Base-by-base conservation (phyloP, 2,888 invertebrate species). In the Mellilla xanthometata region DNA sequence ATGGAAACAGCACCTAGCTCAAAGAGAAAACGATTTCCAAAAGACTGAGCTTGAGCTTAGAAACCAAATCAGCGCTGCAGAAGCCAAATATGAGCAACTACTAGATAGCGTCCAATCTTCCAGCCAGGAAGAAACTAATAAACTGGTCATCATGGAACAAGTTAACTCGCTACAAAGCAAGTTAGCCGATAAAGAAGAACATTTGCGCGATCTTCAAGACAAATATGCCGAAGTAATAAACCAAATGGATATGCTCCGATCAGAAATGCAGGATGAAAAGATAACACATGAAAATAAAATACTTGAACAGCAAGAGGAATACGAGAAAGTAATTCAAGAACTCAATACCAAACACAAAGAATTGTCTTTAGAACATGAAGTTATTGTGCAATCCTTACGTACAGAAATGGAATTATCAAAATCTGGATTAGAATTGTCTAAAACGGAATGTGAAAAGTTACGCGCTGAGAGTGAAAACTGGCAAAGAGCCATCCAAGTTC, bases 1-100 rank as follows among this genome's bases (percentile, higher is more conserved):
- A 62, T 94, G 94, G 94, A 93, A 94, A 63, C 87, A 92, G 54
- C 94, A 94, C 73, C 70, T 94, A 44, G 85, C 91, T n/a, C 88
- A 91, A 57, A 90, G 92, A 28, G 93, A 94, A 81, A 81, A 76
- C 6, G 93, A 93, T 58, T 93, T 93, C 62, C 81, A 87, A 48
- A 81, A 85, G 53, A 66, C 72, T 3, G 92, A 92, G 73, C 72
- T 78, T 39, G 85, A 86, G 35, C 73, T 93, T 6, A 76, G 87
- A 58, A 73, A 72, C 29, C 91, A 93, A 73, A 73, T 93, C 19
- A 77, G 65, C 55, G 81, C 84, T 53, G 72, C 90, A 30, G 91
- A 91, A 63, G 76, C 68, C 1, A 89, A 87, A 63, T 89, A 88
- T 61, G 89, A 89, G 50, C 82, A 84, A 50, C 69, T 89, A 52